Evolutionary conservation across 2,888 invertebrate species (phyloP), one percentile per base, ranked within the genome.

Genomic region (Cryptops parisi): DNA sequence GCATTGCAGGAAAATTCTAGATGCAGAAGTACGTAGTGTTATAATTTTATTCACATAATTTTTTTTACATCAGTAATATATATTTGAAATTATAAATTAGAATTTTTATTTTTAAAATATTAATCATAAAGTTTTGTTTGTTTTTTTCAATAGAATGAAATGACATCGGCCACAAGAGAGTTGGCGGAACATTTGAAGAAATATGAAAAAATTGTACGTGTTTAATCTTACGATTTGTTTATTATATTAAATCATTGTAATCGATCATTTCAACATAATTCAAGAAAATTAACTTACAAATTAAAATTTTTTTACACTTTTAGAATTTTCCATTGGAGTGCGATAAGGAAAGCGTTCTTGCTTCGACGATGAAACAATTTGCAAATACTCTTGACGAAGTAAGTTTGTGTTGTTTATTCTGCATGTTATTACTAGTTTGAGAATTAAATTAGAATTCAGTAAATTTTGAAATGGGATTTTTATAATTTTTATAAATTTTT

Each of bases 341-440:
- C 22, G 55, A 55, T 27, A 38, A 22, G 17, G 55, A 55, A 19
- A 55, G 55, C 33, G 41, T 55, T 39, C 44, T 55, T 22, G 25
- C 55, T 3, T 22, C 47, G 6, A 55, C 54, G 4, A 39, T 55
- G 53, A 44, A 45, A 17, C 54, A 55, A 47, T 55, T 55, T 51
- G 55, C 55, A 4, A 51, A 54, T 47, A 54, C 45, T 17, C 41
- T 55, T n/a, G 53, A 55, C 40, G 55, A 55, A 41, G 54, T 54
- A 17, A 25, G 21, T 50, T 41, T 19, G 3, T 47, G 17, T 9
- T 19, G 26, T 24, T 27, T 15, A n/a, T 33, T n/a, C 15, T 33
- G 38, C 38, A 33, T 33, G n/a, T n/a, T n/a, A 33, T n/a, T n/a
- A 9, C 38, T n/a, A 9, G 15, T 33, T 9, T 33, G 38, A 12